phyloP scores from a whole-genome alignment of 2,797 vertebrate species.

The Myiotriccus ornatus region DNA sequence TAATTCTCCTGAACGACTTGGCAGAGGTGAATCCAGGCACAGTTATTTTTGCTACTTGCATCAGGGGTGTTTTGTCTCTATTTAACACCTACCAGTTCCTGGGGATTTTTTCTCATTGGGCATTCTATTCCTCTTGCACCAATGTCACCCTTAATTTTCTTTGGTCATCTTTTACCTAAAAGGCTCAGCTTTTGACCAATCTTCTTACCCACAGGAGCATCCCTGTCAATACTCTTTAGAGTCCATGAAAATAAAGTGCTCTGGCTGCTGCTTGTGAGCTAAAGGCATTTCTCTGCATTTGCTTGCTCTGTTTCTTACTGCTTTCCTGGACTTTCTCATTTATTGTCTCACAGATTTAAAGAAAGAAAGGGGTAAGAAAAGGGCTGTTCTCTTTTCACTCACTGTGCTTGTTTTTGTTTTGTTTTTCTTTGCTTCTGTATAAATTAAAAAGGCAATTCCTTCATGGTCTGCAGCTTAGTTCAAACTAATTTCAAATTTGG shows the following conservation, averaged over 20 bases:
- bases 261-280: conserved; percentile 31
- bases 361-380: not conserved
- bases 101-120: not conserved
- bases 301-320: not conserved
- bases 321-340: not conserved
- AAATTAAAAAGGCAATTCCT: not conserved
- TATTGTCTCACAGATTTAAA: not conserved
- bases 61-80: not conserved
- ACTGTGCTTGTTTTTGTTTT: not conserved
- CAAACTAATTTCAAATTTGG: not conserved
- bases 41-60: not conserved
- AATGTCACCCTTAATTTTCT: conserved; percentile 31
- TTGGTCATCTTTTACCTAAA: not conserved
- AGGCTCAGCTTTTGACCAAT: not conserved
- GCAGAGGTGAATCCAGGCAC: not conserved
- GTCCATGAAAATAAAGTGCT: conserved; percentile 8
- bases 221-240: conserved; percentile 32
- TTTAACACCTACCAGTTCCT: not conserved
- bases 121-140: not conserved
- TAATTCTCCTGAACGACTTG: not conserved
- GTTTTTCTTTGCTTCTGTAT: not conserved
- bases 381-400: not conserved
- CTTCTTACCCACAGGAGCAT: conserved; percentile 11
- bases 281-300: conserved; percentile 31
- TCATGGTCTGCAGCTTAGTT: not conserved